These are phyloP conservation scores for Yponomeuta malinellus DNA, from an alignment of 2,888 invertebrate species.

Conservation along the genomic window DNA sequence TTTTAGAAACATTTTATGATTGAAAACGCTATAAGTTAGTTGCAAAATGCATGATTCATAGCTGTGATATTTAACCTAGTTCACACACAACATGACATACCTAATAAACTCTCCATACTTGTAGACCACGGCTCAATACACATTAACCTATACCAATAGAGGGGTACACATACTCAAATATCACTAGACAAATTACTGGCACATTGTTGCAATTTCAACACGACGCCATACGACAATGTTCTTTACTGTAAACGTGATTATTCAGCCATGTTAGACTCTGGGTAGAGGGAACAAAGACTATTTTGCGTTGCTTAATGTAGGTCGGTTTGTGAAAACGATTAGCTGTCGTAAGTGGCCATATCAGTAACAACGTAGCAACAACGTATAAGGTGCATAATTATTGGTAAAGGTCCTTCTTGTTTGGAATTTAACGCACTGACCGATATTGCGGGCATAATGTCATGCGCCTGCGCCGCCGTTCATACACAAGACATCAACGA, in stretches of 20 bases:
- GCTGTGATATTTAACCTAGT: not conserved
- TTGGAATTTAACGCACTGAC: too few relatives aligned
- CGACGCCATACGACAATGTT: not conserved
- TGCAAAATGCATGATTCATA: not conserved
- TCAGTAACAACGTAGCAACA: too few relatives aligned
- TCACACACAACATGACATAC: not conserved
- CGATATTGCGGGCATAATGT: not conserved
- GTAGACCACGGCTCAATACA: not conserved
- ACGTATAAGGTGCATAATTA: too few relatives aligned
- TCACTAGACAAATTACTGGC: not conserved
- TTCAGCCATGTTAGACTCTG: not conserved
- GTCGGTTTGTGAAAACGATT: not conserved
- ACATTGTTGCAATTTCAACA: not conserved
- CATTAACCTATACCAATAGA: not conserved
- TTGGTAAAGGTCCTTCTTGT: too few relatives aligned
- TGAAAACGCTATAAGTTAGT: not conserved
- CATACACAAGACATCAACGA: not conserved
- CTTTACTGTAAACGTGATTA: not conserved
- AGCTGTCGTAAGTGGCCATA: too few relatives aligned
- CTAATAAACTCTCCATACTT: not conserved
- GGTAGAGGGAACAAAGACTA: not conserved
- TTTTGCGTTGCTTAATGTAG: not conserved
- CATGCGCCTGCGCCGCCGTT: not conserved
- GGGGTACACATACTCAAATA: constrained; percentile 3
- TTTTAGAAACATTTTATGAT: too few relatives aligned